Base-by-base conservation (phyloP, 2,797 vertebrate genomes). In the Scomberomorus guttatus region DNA sequence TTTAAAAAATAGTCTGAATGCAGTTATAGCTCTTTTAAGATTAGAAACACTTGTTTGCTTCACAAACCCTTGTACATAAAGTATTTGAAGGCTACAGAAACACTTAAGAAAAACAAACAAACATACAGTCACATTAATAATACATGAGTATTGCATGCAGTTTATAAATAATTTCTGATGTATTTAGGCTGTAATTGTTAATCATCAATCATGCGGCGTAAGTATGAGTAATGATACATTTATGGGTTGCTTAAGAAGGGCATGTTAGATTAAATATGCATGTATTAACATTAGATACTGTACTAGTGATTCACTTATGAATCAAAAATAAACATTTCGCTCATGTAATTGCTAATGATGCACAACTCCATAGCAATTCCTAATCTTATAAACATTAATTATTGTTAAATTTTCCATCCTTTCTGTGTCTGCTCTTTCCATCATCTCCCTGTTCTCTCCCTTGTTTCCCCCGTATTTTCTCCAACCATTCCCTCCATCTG, bases 391-490 rank as follows among this genome's bases (percentile, higher is more conserved):
- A 74, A 59, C 22, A 20, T 15, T 5, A 7, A 62, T 76, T 77
- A 7, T 25, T 65, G 14, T 44, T 42, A 37, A 25, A 48, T 69
- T 65, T 58, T 39, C 6, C 51, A 20, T 58, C 22, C 22, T 68
- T 46, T 57, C 27, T 42, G 18, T 42, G 13, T 55, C 51, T 61
- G 13, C 48, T 74, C 67, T 63, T 52, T 74, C 54, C 32, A 27
- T 20, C 15, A n/a, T 66, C 27, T 39, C 50, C 52, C 20, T n/a
- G 14, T 70, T 82, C 56, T 64, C 46, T 39, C 20, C 12, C 15
- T 72, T 75, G 60, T 82, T 81, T 55, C 54, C 63, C 34, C 18
- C 10, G n/a, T 72, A 46, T 81, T 76, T 72, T 72, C 68, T 83
- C 66, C 58, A 72, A 54, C 75, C 59, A 9, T 61, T 50, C 51